Evolutionary conservation across 2,888 invertebrate genomes (phyloP), one percentile per base, ranked within the genome.

Genomic region (Orchesellides sinensis): DNA sequence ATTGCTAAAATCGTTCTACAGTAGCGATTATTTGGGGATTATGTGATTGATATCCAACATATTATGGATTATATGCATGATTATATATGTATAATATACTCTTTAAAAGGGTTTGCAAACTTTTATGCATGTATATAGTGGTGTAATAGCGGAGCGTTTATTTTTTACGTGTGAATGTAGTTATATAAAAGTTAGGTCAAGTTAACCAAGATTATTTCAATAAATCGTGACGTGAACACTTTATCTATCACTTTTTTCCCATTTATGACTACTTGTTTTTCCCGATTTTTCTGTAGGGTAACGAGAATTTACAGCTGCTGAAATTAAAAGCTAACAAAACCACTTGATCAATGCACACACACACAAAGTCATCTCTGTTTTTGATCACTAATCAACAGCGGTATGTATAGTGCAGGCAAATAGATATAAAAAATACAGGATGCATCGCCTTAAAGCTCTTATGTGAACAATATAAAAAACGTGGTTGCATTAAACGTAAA

Each of bases 181-280:
- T 17, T 69, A 25, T n/a, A 52, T 19, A 75, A 68, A 49, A 80
- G 81, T 66, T 74, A 47, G 81, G 81, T 74, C 73, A 81, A 81
- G 81, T 81, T 81, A 81, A 81, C 81, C 61, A 81, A 81, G 61
- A 81, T 68, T 73, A 81, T 81, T 81, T 81, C 81, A 81, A 81
- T 81, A 81, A 81, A 74, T 81, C 81, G 81, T 81, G 81, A 81
- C 81, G 74, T 81, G 81, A 81, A 81, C 73, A 81, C 81, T 81
- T 81, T 81, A 74, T 81, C 68, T 81, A 81, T 74, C 74, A 81
- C 61, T 81, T 70, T 70, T 69, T 81, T 74, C 69, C 59, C 81
- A 59, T 81, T 81, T 81, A 81, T 81, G 47, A 74, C 81, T 81
- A 81, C 81, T 81, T 21, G 81, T 81, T 81, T 80, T 74, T 81